Evolutionary conservation across 1,140 invertebrate genomes (phyloP).

Genomic region (Solen grandis): DNA sequence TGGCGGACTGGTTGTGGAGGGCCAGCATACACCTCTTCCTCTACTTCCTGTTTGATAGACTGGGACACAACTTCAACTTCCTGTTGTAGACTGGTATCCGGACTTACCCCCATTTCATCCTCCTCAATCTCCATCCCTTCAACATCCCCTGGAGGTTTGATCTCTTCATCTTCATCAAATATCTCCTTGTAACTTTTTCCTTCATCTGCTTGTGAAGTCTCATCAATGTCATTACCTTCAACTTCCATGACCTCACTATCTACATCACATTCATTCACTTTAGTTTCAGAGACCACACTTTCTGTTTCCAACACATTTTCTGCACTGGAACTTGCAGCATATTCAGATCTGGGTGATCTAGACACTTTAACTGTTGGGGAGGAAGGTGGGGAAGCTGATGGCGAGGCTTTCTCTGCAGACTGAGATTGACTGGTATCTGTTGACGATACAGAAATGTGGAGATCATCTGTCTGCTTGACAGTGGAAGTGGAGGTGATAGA

Average conservation of each 20-base stretch:
- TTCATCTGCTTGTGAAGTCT: too few relatives aligned
- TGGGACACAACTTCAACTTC: not conserved
- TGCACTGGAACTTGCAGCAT: not conserved
- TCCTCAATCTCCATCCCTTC: constrained; percentile 13
- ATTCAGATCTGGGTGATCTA: too few relatives aligned
- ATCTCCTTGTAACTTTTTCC: constrained; percentile 6
- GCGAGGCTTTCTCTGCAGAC: constrained; percentile 11
- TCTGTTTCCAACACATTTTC: not conserved
- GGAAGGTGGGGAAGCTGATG: constrained; percentile 2
- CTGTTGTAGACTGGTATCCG: not conserved
- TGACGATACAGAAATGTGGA: not conserved
- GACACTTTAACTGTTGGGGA: constrained; percentile 44
- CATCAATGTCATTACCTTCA: constrained; percentile 7
- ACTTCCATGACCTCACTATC: constrained; percentile 31
- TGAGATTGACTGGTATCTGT: not conserved
- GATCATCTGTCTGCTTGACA: constrained; percentile 1
- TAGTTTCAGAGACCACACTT: constrained; percentile 4
- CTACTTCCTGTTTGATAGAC: constrained; percentile 42
- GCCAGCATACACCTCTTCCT: not conserved
- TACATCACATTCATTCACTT: not conserved
- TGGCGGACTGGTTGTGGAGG: constrained; percentile 33
- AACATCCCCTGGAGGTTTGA: constrained; percentile 39
- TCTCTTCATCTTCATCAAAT: constrained; percentile 41
- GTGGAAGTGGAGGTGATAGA: constrained; percentile 17
- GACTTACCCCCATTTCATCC: not conserved